Base-by-base conservation (phyloP, 2,797 vertebrate genomes). In the Sebastes itinus region DNA sequence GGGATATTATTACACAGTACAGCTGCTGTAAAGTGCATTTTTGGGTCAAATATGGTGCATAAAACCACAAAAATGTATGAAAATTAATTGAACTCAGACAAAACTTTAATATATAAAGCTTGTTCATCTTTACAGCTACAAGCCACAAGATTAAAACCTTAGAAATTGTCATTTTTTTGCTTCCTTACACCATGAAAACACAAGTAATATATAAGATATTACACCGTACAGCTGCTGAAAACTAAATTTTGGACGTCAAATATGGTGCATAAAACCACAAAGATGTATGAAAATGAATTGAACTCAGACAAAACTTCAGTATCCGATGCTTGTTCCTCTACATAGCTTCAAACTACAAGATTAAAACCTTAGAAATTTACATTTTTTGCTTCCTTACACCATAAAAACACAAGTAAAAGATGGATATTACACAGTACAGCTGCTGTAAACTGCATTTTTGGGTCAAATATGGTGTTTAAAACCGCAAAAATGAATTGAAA, bases 341-440 rank as follows among this genome's bases (percentile, higher is more conserved):
- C 1, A 11, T 1, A 67, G 46, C 32, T n/a, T 9, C 33, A 42
- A 14, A 28, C 13, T 5, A 23, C 35, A n/a, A 7, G 18, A n/a
- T 5, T 16, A 33, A 3, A 35, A 10, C 10, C 13, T 0, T 3
- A 7, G 5, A 42, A 30, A 30, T 4, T 11, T 0, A 0, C 7
- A 42, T 16, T 42, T 42, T 46, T 46, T 5, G 14, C 38, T 46
- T 46, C 38, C 7, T 14, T 46, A 46, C 14, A 4, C 52, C 20
- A 13, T 16, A 14, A 27, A 58, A 27, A 25, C 23, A 27, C 23
- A 49, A 66, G 23, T 20, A 2, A 49, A 10, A 5, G 13, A 38
- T 1, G 30, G 60, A 14, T 14, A 13, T 33, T 33, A 6, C 20
- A 33, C 20, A 6, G 5, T 14, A 14, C 3, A 22, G 61, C n/a